A percentile compares a stretch with the other conserved stretches of the same genome.
phyloP scores from a whole-genome alignment of 2,113 vertebrate species.

The Taurulus bubalis region DNA sequence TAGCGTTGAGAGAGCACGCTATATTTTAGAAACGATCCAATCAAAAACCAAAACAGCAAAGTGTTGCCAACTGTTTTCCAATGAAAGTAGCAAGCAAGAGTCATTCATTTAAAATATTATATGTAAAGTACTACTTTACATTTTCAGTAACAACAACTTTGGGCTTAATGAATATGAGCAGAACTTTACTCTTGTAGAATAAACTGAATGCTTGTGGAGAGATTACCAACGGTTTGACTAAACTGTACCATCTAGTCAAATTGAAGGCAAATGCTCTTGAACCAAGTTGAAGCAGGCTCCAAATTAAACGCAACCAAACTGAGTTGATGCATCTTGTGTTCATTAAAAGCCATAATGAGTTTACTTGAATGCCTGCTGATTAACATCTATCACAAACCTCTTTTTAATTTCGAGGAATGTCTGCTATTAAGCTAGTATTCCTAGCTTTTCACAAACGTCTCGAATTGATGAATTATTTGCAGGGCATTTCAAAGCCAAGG shows the following conservation, averaged over 20 bases:
- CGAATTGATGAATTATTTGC: not conserved
- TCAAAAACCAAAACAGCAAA: too few species aligned
- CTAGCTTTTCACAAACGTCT: not conserved
- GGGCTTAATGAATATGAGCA: not conserved
- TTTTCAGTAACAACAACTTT: not conserved
- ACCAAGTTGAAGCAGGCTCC: not conserved
- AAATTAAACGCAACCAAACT: not conserved
- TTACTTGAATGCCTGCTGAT: not conserved
- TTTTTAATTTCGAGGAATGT: not conserved
- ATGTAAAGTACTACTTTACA: not conserved
- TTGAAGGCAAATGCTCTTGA: not conserved
- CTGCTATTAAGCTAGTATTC: not conserved
- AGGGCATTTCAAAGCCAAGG: not conserved
- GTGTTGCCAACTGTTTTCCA: too few species aligned
- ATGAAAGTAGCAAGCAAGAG: not conserved
- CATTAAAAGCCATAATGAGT: not conserved
- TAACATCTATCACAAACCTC: not conserved
- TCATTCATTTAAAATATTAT: not conserved
- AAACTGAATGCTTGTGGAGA: not conserved
- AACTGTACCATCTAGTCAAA: not conserved
- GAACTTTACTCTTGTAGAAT: not conserved
- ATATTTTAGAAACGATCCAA: too few species aligned
- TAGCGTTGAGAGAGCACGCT: too few species aligned
- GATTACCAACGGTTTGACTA: not conserved
- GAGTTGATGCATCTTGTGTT: not conserved